Conservation (phyloP, 2,113 vertebrate species). For the Loxodonta africana region DNA sequence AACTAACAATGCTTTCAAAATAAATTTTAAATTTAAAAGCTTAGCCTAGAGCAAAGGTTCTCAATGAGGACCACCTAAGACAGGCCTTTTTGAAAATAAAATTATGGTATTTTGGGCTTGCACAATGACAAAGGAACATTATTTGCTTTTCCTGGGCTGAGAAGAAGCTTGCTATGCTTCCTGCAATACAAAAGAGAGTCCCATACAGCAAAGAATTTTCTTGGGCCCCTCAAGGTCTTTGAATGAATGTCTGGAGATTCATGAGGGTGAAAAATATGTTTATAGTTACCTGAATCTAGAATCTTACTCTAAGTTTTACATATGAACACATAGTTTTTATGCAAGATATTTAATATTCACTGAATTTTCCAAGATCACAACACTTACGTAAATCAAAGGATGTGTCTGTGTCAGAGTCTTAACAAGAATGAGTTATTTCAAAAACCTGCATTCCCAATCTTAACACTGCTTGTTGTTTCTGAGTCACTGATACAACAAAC, state of each 20-base stretch:
- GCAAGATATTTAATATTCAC: not conserved
- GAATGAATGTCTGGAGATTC: not conserved
- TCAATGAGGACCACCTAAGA: not conserved
- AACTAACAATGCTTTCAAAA: not conserved
- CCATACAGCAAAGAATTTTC: not conserved
- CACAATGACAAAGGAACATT: not conserved
- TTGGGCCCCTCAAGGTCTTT: not conserved
- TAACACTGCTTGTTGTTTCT: not conserved
- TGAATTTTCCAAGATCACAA: conserved; percentile 44
- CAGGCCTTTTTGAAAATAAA: not conserved
- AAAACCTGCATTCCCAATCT: not conserved
- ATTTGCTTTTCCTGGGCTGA: not conserved
- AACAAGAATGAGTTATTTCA: not conserved
- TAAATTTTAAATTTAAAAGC: not conserved
- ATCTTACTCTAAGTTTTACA: conserved; percentile 15
- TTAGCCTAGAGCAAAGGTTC: not conserved
- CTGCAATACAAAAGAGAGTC: not conserved
- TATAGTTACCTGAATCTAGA: conserved; percentile 48
- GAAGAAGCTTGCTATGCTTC: not conserved
- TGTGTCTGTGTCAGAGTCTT: not conserved
- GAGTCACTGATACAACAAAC: not conserved
- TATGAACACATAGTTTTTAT: not conserved
- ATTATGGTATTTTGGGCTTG: not conserved
- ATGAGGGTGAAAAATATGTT: conserved; percentile 19
- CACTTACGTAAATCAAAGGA: not conserved